Evolutionary conservation across 2,888 invertebrate species (phyloP).

Genomic region (Megaustenia siamemsis): DNA sequence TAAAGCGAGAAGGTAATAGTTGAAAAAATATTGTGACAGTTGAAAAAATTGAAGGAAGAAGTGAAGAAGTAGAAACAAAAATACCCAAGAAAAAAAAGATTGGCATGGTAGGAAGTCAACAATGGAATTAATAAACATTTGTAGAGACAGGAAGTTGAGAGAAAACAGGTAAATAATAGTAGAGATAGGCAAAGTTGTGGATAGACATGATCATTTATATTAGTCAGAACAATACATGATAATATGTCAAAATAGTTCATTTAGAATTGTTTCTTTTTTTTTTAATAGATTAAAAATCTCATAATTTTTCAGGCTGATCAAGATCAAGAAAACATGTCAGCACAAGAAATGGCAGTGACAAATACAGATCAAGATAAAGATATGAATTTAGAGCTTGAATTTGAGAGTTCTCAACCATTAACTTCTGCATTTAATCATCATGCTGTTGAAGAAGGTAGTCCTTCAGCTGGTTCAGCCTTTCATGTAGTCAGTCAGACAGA

Average conservation of each 20-base stretch:
- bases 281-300: no score
- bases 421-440: conserved; percentile 31
- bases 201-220: no score
- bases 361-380: neutral
- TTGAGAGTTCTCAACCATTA: neutral
- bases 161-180: neutral
- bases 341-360: neutral
- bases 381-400: neutral
- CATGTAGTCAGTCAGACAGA: conserved; percentile 37
- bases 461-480: conserved; percentile 33
- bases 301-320: neutral
- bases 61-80: neutral
- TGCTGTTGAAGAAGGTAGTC: conserved; percentile 22
- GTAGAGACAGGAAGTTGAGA: no score
- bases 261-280: neutral
- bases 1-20: no score
- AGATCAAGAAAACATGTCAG: no score
- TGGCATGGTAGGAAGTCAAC: no score
- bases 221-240: no score
- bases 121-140: no score
- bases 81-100: neutral
- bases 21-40: no score
- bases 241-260: neutral
- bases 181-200: neutral
- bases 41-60: no score